Base-by-base conservation (phyloP, 2,888 invertebrate species). In the Ichneumoninae sp. region DNA sequence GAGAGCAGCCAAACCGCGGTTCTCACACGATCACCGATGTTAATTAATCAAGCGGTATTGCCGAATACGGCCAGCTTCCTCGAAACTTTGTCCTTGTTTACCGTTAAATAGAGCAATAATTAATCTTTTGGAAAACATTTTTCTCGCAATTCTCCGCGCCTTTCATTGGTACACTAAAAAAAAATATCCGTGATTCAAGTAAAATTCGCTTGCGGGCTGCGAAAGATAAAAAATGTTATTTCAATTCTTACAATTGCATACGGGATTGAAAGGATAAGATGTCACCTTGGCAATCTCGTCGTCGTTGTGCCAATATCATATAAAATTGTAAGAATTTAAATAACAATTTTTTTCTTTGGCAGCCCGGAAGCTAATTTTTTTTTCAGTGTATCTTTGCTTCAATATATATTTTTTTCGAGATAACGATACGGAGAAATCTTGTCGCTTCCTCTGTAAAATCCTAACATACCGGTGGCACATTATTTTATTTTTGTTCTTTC, bases 361-460 rank as follows among this genome's bases (percentile, higher is more conserved):
- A 30, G 30, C 30, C 5, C 30, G 30, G 5, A 30, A 5, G 30
- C 30, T 5, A 30, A 30, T 5, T 30, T 30, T 30, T 30, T 30
- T 5, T 22, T 22, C 30, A 30, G 30, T 30, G 30, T 30, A 63
- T 30, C 33, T 33, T 63, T 63, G 6, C 33, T 63, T 13, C 6
- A 63, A 63, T 63, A 13, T 19, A 22, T 22, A 19, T 16, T 47
- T 47, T 7, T 63, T 30, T 60, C 30, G 30, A 63, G 16, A 33
- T 7, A 63, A 63, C 63, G 63, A 13, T 30, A 16, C 63, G 3
- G 63, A n/a, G 63, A 30, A 63, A 63, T 63, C 63, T 30, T 26
- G n/a, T 4, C 6, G 33, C 2, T 63, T 63, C 33, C 63, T 33
- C 33, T 30, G 6, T 63, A 63, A 63, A 63, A 33, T 63, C 6